phyloP scores from a whole-genome alignment of 2,888 invertebrate genomes.

The Neria commutata region DNA sequence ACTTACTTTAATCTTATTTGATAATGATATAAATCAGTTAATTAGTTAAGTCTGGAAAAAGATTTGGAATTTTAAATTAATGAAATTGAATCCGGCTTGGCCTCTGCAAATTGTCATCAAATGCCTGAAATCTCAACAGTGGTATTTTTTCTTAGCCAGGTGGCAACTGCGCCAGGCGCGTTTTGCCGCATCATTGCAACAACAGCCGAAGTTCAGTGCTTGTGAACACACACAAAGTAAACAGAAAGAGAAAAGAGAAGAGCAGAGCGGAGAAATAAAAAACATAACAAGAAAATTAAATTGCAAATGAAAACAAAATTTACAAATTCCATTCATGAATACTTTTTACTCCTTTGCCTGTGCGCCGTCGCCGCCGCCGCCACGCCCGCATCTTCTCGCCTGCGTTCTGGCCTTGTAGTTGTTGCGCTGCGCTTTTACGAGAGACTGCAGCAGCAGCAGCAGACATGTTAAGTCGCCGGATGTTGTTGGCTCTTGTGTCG shows the following conservation, averaged over 20 bases:
- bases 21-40: no score
- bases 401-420: slow-evolving; percentile 20
- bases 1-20: no score
- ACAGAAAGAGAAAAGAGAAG: neutral
- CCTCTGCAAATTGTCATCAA: no score
- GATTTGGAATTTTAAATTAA: no score
- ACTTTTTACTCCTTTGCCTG: slow-evolving; percentile 28
- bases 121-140: no score
- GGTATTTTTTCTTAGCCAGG: no score
- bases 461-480: slow-evolving; percentile 30
- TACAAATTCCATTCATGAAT: slow-evolving; percentile 62
- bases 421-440: slow-evolving; percentile 34
- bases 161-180: no score
- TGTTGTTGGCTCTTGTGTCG: slow-evolving; percentile 11
- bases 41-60: no score
- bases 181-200: no score
- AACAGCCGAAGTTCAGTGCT: no score
- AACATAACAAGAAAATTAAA: slow-evolving; percentile 5
- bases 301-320: slow-evolving; percentile 55
- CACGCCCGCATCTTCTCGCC: slow-evolving; percentile 27
- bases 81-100: no score
- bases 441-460: slow-evolving; percentile 49
- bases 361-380: neutral
- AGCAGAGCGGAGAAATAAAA: neutral
- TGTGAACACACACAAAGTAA: no score